Evolutionary conservation across 2,797 vertebrate genomes (phyloP), one percentile per base, ranked within the genome.

Genomic region (Staurois parvus): DNA sequence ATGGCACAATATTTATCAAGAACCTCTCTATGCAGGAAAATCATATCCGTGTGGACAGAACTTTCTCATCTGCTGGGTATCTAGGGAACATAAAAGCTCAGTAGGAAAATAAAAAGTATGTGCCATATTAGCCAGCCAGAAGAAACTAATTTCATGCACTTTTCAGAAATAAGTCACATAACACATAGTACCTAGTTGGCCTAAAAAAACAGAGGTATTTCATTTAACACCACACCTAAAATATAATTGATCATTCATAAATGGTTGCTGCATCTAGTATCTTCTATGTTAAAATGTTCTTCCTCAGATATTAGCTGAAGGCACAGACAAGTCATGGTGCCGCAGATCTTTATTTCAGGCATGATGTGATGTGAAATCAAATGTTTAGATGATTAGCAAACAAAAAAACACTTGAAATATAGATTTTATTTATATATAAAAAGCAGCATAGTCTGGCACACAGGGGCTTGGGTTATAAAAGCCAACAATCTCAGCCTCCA

Each of bases 401-500:
- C 48, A 66, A 15, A 64, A 15, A 0, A 64, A 64, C 0, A 11
- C 17, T 62, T 64, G 28, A 62, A 24, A 24, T 62, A 15, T 24
- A 56, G 7, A 3, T 64, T n/a, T 24, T 64, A 10, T 64, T 52
- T 19, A 17, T 52, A 6, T 26, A 52, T 19, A 64, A 64, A 64
- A 64, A 64, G 59, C 59, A 64, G 59, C n/a, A 34, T 40, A n/a
- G 29, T 72, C 24, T 81, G 48, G 45, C 52, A 17, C 42, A 72
- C 32, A 24, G 11, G 30, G 17, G 34, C 37, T 81, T 76, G 32
- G 26, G 30, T 68, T 26, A 81, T 24, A 48, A 29, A 26, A 70
- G 32, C 21, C 64, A 76, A 64, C 70, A 74, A 75, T 64, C 24
- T 80, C 30, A 76, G 77, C 66, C 32, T 69, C 68, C 72, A 62